Percentiles rank a stretch among this genome's conserved stretches.
Conservation (phyloP, 1,140 invertebrate species). For the Bombus haemorrhoidalis region DNA sequence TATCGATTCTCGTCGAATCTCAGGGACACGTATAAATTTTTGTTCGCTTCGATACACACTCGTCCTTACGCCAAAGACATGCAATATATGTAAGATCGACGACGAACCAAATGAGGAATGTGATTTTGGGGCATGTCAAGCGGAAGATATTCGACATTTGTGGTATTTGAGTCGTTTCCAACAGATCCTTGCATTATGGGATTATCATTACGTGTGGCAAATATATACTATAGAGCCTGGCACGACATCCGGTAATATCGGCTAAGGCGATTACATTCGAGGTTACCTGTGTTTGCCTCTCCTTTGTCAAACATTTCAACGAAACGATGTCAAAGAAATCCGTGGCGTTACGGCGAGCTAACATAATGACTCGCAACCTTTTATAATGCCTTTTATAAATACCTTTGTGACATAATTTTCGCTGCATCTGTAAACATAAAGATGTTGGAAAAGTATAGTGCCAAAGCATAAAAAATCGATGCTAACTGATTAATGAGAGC, state of each 20-base stretch:
- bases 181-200: slow-evolving; percentile 60
- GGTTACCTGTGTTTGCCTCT: slow-evolving; percentile 52
- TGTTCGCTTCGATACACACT: neutral
- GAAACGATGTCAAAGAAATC: slow-evolving; percentile 23
- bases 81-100: neutral
- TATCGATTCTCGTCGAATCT: neutral
- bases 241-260: slow-evolving; percentile 56
- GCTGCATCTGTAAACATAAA: neutral
- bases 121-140: slow-evolving; percentile 45
- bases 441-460: neutral
- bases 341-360: neutral
- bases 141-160: slow-evolving; percentile 58
- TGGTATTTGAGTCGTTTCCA: slow-evolving; percentile 30
- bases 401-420: neutral
- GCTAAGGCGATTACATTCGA: slow-evolving; percentile 60
- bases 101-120: slow-evolving; percentile 42
- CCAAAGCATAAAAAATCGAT: neutral
- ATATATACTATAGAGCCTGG: slow-evolving; percentile 50
- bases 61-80: neutral
- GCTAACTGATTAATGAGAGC: neutral
- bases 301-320: slow-evolving; percentile 47
- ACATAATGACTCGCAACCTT: neutral
- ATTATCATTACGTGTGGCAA: slow-evolving; percentile 65
- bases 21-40: slow-evolving; percentile 12
- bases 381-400: too few relatives aligned